Percentiles rank a stretch among this genome's conserved stretches.
Evolutionary conservation across 2,113 vertebrate genomes (phyloP).

Genomic region (Oryzias curvinotus): DNA sequence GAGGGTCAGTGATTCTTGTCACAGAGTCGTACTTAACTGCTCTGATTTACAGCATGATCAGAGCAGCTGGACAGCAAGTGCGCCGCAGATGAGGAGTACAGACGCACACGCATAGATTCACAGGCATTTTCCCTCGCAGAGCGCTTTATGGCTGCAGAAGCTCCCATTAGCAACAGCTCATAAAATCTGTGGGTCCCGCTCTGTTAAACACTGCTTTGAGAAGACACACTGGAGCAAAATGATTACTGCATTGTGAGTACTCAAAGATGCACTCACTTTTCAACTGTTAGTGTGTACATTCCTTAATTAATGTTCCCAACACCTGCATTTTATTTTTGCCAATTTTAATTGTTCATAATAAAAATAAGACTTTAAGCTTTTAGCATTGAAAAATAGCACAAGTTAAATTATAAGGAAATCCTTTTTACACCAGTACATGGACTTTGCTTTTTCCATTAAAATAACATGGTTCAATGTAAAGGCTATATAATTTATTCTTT

Average conservation of each 20-base stretch:
- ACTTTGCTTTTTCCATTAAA: too few relatives aligned
- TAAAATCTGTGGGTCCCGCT: conserved; percentile 55
- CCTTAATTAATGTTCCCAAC: too few relatives aligned
- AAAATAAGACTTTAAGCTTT: too few relatives aligned
- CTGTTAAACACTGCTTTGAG: conserved; percentile 59
- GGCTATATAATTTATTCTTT: too few relatives aligned
- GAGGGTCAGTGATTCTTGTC: conserved; percentile 55
- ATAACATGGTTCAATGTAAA: too few relatives aligned
- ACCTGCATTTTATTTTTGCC: too few relatives aligned
- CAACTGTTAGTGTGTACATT: not conserved
- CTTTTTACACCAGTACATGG: too few relatives aligned
- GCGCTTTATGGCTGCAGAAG: conserved; percentile 63
- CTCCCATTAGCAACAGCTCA: conserved; percentile 70
- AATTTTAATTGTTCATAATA: too few relatives aligned
- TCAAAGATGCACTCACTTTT: not conserved
- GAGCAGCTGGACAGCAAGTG: conserved; percentile 45
- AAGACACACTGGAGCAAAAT: conserved; percentile 16
- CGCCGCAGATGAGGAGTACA: conserved; percentile 29
- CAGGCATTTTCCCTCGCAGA: conserved; percentile 23
- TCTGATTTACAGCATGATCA: conserved; percentile 64
- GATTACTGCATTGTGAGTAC: not conserved
- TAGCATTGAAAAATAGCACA: too few relatives aligned
- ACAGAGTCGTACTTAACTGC: conserved; percentile 50
- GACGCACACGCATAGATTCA: conserved; percentile 22
- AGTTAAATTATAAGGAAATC: too few relatives aligned